A percentile compares a stretch with the other conserved stretches of the same genome.
Evolutionary conservation across 2,113 vertebrate genomes (phyloP).

Genomic region (Thalassarche chlororhynchos): DNA sequence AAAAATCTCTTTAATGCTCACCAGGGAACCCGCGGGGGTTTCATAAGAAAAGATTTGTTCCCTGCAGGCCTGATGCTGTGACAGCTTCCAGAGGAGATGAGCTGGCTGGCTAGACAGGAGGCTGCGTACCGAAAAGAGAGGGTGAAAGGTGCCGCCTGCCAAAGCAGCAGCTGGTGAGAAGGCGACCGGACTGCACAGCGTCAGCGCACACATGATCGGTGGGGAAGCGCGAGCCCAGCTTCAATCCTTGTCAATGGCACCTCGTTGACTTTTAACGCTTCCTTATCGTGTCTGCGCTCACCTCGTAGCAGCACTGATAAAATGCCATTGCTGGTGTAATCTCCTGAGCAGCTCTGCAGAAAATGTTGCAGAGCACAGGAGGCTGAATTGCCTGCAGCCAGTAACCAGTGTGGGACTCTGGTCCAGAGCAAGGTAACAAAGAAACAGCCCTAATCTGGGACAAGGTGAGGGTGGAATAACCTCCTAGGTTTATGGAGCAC

Average conservation of each 20-base stretch:
- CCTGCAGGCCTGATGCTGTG: not conserved
- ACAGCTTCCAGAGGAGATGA: not conserved
- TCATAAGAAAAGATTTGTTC: not conserved
- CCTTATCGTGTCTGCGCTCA: conserved; percentile 58
- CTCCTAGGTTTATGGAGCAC: not conserved
- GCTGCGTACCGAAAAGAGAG: not conserved
- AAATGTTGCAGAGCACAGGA: not conserved
- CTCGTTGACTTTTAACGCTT: conserved; percentile 73
- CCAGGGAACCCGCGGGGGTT: fast-evolving
- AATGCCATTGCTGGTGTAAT: conserved; percentile 60
- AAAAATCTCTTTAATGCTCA: not conserved
- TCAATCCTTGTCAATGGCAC: conserved; percentile 63
- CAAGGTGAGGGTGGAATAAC: fast-evolving
- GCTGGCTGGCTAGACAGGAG: not conserved
- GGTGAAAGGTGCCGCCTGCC: not conserved
- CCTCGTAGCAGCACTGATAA: conserved; percentile 67
- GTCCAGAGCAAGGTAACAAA: not conserved
- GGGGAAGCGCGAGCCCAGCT: conserved; percentile 25
- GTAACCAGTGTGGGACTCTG: not conserved
- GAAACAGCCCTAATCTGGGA: not conserved
- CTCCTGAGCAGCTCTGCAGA: conserved; percentile 4
- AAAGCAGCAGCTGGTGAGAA: not conserved
- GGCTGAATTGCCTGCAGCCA: not conserved
- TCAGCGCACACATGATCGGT: not conserved
- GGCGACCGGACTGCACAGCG: not conserved